phyloP scores from a whole-genome alignment of 2,797 vertebrate genomes.

The Benthosema pterotum region DNA sequence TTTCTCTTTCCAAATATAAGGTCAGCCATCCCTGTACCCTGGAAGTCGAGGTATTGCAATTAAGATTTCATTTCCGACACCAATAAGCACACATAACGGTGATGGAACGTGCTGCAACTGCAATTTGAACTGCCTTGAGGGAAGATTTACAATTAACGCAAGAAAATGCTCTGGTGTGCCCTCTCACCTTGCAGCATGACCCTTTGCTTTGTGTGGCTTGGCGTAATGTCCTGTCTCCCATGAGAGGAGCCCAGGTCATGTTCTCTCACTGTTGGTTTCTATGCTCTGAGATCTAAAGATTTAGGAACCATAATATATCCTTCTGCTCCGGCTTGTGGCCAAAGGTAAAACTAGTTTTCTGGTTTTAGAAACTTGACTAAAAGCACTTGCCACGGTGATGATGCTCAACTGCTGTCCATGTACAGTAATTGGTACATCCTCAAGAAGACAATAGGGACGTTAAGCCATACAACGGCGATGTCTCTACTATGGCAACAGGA shows the following conservation, averaged over 20 bases:
- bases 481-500: no score
- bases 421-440: neutral
- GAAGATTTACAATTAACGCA: constrained; percentile 63
- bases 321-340: constrained; percentile 8
- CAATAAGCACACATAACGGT: constrained; percentile 55
- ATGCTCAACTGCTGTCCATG: constrained; percentile 32
- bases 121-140: constrained; percentile 56
- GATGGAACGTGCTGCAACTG: constrained; percentile 62
- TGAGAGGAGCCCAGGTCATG: constrained; percentile 31
- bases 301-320: constrained; percentile 16
- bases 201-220: constrained; percentile 44
- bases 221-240: constrained; percentile 38
- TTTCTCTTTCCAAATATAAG: constrained; percentile 28
- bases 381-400: constrained; percentile 24
- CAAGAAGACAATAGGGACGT: no score
- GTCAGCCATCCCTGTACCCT: neutral
- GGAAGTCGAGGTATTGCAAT: constrained; percentile 26
- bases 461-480: no score
- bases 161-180: constrained; percentile 55
- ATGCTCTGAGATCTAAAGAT: constrained; percentile 38
- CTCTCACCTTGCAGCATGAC: constrained; percentile 54
- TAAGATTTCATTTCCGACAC: constrained; percentile 37
- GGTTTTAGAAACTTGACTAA: constrained; percentile 38
- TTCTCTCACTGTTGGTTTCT: constrained; percentile 31
- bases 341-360: no score